Percentiles rank a stretch among this genome's conserved stretches.
Conservation (phyloP, 2,888 invertebrate species). For the Meghimatium bilineatum region DNA sequence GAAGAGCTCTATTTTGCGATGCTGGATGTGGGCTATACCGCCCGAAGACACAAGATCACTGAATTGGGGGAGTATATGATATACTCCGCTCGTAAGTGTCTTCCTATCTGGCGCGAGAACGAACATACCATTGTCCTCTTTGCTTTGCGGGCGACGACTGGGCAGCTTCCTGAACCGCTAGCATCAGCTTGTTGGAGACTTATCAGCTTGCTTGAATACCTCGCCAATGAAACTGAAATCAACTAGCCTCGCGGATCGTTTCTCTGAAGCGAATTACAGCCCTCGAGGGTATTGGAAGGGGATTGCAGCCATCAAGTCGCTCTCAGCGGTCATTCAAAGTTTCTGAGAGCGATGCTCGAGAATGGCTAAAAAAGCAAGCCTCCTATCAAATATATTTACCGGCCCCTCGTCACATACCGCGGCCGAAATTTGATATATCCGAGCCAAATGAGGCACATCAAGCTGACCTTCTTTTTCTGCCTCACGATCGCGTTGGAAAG, state of each 20-base stretch:
- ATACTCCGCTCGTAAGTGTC: no score
- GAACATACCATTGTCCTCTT: neutral
- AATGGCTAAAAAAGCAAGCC: neutral
- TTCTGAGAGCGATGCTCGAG: neutral
- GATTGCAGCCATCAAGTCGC: neutral
- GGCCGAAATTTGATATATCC: neutral
- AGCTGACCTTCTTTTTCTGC: neutral
- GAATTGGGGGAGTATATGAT: no score
- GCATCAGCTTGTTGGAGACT: neutral
- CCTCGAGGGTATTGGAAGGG: neutral
- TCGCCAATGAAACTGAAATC: neutral
- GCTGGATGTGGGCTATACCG: no score
- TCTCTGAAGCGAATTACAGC: no score
- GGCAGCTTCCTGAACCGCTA: slow-evolving; percentile 5
- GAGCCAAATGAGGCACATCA: slow-evolving; percentile 27
- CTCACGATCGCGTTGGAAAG: neutral
- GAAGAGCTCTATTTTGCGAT: no score
- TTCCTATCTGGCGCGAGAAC: no score
- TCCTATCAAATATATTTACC: neutral
- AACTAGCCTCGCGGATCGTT: neutral
- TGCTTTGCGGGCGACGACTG: neutral
- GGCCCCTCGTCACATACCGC: neutral
- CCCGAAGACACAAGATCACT: no score
- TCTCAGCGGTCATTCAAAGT: neutral
- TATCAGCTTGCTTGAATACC: neutral